Evolutionary conservation across 2,113 vertebrate genomes (phyloP).

Genomic region (Mellivora capensis): DNA sequence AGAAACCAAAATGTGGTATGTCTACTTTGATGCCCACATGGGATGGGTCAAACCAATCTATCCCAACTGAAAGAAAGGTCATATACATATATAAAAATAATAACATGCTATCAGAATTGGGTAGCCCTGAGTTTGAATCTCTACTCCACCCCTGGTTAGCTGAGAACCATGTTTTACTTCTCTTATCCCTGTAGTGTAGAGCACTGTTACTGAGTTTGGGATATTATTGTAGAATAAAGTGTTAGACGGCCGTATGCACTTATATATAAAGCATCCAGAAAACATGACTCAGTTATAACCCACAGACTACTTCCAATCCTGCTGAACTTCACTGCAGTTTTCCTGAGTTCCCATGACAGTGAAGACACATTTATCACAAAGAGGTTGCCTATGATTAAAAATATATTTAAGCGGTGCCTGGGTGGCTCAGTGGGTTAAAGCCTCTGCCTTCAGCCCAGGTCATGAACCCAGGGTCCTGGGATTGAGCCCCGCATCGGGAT

Average conservation of each 20-base stretch:
- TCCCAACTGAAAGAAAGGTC: neutral
- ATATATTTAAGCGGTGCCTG: no score
- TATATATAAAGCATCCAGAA: neutral
- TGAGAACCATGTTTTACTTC: no score
- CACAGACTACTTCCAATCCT: neutral
- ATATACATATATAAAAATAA: neutral
- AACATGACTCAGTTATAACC: rapidly evolving
- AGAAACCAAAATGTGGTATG: rapidly evolving
- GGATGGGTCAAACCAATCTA: rapidly evolving
- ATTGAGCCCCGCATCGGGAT: no score
- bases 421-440: no score
- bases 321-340: rapidly evolving
- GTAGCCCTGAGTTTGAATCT: neutral
- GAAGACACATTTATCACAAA: no score
- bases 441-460: no score
- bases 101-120: neutral
- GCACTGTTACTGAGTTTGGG: rapidly evolving
- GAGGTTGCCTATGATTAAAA: no score
- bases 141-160: neutral
- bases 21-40: rapidly evolving
- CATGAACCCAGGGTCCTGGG: no score
- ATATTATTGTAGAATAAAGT: rapidly evolving
- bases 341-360: no score
- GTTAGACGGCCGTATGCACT: rapidly evolving
- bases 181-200: neutral